A percentile compares a stretch with the other conserved stretches of the same genome.
These are phyloP conservation scores for Drosophila takahashii DNA, from an alignment of 1,140 invertebrate species.

Conservation along the genomic window DNA sequence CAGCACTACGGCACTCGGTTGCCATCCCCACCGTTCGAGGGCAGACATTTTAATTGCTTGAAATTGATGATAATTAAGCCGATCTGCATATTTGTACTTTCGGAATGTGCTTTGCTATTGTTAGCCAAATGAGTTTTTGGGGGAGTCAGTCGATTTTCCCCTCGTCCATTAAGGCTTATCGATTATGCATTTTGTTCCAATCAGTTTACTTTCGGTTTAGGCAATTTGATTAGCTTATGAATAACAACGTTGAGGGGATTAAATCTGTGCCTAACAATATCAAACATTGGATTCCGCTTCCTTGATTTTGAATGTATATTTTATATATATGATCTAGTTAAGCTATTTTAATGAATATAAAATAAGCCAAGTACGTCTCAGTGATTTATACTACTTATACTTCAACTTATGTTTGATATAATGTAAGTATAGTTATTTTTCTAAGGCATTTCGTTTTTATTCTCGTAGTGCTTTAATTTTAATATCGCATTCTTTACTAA, in stretches of 20 bases:
- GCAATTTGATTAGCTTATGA: slow-evolving; percentile 45
- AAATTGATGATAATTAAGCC: slow-evolving; percentile 82
- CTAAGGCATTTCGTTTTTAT: too few species aligned
- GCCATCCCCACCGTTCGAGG: slow-evolving; percentile 14
- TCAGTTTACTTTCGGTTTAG: slow-evolving; percentile 51
- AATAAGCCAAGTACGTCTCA: too few species aligned
- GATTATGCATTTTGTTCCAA: slow-evolving; percentile 70
- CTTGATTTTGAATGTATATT: background rate
- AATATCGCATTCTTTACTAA: too few species aligned
- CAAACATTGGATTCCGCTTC: background rate
- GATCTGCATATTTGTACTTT: slow-evolving; percentile 76
- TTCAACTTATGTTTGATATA: too few species aligned
- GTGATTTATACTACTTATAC: too few species aligned
- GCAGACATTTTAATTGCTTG: slow-evolving; percentile 80
- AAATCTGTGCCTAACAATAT: background rate
- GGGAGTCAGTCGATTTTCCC: slow-evolving; percentile 6
- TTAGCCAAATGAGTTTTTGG: slow-evolving; percentile 63
- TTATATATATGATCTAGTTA: background rate
- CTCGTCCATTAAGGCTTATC: slow-evolving; percentile 55
- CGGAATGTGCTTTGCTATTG: slow-evolving; percentile 58
- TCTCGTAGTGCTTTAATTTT: too few species aligned
- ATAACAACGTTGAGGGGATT: slow-evolving; percentile 10
- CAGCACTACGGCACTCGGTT: background rate
- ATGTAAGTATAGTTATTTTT: too few species aligned
- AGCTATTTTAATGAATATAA: too few species aligned